Conservation (phyloP, 2,888 invertebrate genomes). For the Busseola fusca region DNA sequence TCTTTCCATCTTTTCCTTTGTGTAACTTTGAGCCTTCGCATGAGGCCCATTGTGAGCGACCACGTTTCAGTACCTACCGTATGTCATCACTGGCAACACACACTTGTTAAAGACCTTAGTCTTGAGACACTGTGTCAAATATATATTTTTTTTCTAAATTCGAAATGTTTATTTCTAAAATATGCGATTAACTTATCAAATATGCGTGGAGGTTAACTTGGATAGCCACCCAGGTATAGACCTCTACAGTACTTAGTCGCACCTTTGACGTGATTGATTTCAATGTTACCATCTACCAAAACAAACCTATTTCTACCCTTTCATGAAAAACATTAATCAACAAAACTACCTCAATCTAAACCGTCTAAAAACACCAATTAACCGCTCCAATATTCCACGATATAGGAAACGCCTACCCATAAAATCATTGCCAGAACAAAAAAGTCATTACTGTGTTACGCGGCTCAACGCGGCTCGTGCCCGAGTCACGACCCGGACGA, state of each 20-base stretch:
- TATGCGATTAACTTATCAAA: neutral
- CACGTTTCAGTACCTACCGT: no score
- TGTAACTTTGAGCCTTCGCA: no score
- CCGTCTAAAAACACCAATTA: slow-evolving; percentile 52
- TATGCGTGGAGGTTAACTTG: neutral
- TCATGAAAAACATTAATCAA: slow-evolving; percentile 39
- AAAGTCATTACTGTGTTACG: slow-evolving; percentile 63
- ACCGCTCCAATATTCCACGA: slow-evolving; percentile 52
- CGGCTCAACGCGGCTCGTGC: slow-evolving; percentile 58
- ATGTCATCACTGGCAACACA: no score
- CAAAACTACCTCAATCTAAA: slow-evolving; percentile 23
- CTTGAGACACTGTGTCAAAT: no score
- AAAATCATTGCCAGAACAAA: slow-evolving; percentile 57
- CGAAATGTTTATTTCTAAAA: neutral
- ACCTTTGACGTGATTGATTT: slow-evolving; percentile 6
- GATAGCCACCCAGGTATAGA: neutral
- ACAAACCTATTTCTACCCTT: slow-evolving; percentile 10
- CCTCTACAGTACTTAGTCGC: neutral
- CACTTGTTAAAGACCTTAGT: no score
- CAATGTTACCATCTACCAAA: neutral
- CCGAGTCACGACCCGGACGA: slow-evolving; percentile 57
- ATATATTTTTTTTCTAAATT: neutral
- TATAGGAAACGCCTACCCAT: slow-evolving; percentile 58
- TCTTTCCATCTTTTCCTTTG: no score
- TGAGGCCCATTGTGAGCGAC: no score